Evolutionary conservation across 2,888 invertebrate genomes (phyloP), one percentile per base, ranked within the genome.

Genomic region (Drosophila flavopinicola): DNA sequence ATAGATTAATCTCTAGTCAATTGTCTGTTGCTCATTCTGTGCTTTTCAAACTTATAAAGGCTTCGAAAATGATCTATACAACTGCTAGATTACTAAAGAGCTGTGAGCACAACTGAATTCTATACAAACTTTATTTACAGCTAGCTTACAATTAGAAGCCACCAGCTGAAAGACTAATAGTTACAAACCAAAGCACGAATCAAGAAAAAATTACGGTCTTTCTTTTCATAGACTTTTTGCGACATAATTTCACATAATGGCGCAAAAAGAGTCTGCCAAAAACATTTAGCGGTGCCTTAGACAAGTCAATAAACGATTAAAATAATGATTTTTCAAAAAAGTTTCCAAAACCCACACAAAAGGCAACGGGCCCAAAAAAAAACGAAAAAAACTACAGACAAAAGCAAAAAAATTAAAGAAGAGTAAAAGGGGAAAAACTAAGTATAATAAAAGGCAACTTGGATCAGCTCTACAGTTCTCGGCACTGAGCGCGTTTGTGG

Each of bases 271-370:
- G 15, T 27, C n/a, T 7, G 15, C 9, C 25, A 54, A 59, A 64
- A 71, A 59, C 68, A 73, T 82, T 82, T 75, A 73, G 67, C 70
- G 68, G 68, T 65, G 78, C 73, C 64, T 78, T 87, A 87, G 80
- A 83, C 80, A 86, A 86, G 87, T 87, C 87, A 87, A 86, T 85
- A 86, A 78, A 87, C 87, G 87, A 86, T 85, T 87, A 76, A 84
- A 86, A 77, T 78, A 83, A 83, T 85, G 85, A 85, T 77, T 78
- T 76, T 69, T 58, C 69, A 65, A 71, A 49, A 32, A 52, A 49
- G 45, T 59, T 51, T 17, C 10, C 5, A 24, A 37, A 25, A 66
- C 71, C 70, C 66, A 66, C 71, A 75, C 76, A 78, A 78, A 75
- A 75, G 75, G 73, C 44, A 75, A 63, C 23, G 45, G 61, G 61